These are phyloP conservation scores for Sarcophaga subvicina DNA, from an alignment of 2,888 invertebrate genomes.

Conservation along the genomic window DNA sequence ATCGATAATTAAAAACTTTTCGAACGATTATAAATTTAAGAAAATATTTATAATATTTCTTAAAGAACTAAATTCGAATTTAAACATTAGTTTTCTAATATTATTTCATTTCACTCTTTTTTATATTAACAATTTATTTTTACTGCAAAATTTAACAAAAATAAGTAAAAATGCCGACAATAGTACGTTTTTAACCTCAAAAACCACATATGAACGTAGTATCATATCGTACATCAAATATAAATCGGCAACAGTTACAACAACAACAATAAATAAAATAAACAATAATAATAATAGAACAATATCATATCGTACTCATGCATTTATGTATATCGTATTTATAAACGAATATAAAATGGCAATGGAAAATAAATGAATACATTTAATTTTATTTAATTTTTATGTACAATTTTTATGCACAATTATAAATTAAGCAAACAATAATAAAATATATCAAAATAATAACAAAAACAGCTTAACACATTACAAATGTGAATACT, in stretches of 20 bases:
- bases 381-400: background rate
- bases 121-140: too few species aligned
- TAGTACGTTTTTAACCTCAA: conserved; percentile 77
- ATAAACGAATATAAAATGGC: conserved; percentile 4
- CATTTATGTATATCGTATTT: too few species aligned
- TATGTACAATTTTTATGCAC: conserved; percentile 6
- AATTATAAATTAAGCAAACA: background rate
- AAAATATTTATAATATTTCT: too few species aligned
- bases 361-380: conserved; percentile 2
- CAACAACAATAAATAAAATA: conserved; percentile 23
- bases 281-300: conserved; percentile 45
- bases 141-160: too few species aligned
- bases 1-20: too few species aligned
- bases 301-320: background rate
- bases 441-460: too few species aligned
- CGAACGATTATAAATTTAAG: too few species aligned
- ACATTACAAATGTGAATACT: too few species aligned
- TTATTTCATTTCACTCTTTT: too few species aligned
- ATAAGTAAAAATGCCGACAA: conserved; percentile 72
- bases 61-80: too few species aligned
- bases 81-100: too few species aligned
- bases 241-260: background rate
- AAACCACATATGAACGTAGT: conserved; percentile 71
- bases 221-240: background rate
- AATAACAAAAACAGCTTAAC: too few species aligned